These are phyloP conservation scores for Aphidius ervi DNA, from an alignment of 1,140 invertebrate species.

Conservation along the genomic window DNA sequence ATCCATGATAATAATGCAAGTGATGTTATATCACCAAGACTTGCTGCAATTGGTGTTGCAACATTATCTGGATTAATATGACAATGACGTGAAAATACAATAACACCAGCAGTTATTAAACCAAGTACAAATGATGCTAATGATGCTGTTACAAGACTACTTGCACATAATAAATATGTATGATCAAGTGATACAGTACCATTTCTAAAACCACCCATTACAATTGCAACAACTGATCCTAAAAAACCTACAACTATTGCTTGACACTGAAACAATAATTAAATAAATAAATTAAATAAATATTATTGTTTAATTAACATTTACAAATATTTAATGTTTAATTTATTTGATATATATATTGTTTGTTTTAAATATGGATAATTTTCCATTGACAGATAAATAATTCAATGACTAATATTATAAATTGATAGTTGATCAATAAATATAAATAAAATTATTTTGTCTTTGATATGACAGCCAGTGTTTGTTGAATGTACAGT, in stretches of 20 bases:
- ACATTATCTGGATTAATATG: constrained; percentile 88
- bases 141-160: constrained; percentile 77
- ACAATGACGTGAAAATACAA: constrained; percentile 64
- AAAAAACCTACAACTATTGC: constrained; percentile 84
- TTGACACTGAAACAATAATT: constrained; percentile 62
- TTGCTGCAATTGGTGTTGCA: constrained; percentile 85
- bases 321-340: constrained; percentile 2
- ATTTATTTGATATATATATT: constrained; percentile 1
- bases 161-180: constrained; percentile 73
- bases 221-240: constrained; percentile 74
- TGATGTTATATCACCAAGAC: constrained; percentile 79
- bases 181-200: constrained; percentile 70
- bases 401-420: too few species aligned
- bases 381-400: too few species aligned
- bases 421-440: too few species aligned
- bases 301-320: constrained; percentile 4
- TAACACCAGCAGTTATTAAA: constrained; percentile 68
- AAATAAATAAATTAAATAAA: constrained; percentile 3
- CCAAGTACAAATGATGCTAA: constrained; percentile 67
- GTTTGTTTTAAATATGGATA: too few species aligned
- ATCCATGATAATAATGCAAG: constrained; percentile 69
- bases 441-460: too few species aligned
- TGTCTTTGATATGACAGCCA: too few species aligned
- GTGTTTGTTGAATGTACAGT: constrained; percentile 5
- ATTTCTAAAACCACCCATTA: constrained; percentile 74